Conservation (phyloP, 2,113 vertebrate species). For the Strigops habroptila region DNA sequence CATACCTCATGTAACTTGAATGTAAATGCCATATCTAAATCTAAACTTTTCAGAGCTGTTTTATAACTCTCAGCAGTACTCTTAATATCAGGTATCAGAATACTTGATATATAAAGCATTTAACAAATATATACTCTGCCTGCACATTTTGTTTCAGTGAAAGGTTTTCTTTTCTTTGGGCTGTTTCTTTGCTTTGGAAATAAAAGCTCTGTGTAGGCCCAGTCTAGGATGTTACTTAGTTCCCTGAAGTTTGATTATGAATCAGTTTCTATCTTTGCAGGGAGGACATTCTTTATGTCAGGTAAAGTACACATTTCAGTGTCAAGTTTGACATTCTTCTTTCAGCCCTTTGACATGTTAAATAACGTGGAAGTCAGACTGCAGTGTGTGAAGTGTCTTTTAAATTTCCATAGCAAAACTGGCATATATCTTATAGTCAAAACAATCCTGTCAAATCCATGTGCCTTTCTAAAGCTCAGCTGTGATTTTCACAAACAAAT, state of each 20-base stretch:
- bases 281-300: background rate
- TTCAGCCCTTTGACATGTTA: constrained; percentile 18
- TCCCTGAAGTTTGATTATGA: background rate
- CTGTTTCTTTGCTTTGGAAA: background rate
- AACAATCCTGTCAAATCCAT: background rate
- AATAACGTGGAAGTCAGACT: constrained; percentile 14
- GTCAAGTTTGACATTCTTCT: constrained; percentile 9
- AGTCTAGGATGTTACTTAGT: background rate
- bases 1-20: background rate
- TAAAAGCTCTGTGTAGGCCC: background rate
- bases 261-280: background rate
- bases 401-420: background rate
- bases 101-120: background rate
- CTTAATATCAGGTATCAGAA: background rate
- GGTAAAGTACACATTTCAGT: background rate
- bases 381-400: background rate
- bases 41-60: constrained; percentile 23
- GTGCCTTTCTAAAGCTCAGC: background rate
- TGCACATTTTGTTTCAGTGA: background rate
- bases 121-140: background rate
- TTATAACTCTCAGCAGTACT: background rate
- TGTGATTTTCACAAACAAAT: background rate
- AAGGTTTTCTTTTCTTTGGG: background rate
- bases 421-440: background rate
- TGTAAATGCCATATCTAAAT: constrained; percentile 12